Evolutionary conservation across 2,797 vertebrate species (phyloP), one percentile per base, ranked within the genome.

Genomic region (Neoniphon sammara): DNA sequence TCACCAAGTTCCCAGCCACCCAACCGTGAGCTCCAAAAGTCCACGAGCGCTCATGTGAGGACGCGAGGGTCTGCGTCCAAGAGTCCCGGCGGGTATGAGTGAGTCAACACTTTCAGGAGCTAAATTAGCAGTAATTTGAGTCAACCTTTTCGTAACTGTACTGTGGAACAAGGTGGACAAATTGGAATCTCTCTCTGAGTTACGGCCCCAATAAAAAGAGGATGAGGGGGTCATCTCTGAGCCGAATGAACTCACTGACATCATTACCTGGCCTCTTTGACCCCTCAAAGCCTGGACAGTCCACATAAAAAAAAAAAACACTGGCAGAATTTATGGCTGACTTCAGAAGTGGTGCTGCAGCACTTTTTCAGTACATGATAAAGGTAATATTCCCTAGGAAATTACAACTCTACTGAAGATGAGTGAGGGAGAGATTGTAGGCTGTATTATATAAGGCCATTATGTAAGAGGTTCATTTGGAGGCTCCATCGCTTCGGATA

Each of bases 51-150:
- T 65, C 63, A 49, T 77, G 77, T 77, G 42, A 71, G 66, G 52
- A 72, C 50, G 50, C 20, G 47, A 11, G 17, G 62, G n/a, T 5
- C 18, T 1, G 23, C 65, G 50, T 66, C 68, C 7, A 4, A 63
- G 62, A 57, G 66, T 58, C 63, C 62, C 65, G 1, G 46, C 81
- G 80, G 65, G 69, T 8, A 56, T 62, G 27, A 0, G 25, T 80
- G 83, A 80, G 60, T 86, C 72, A 82, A 80, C 60, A 57, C 66
- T 77, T 83, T 83, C 69, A 77, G 55, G 55, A 70, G 59, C 60
- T 31, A 73, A 66, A 82, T 77, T 27, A 49, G 15, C 52, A 59
- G 3, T 17, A 49, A 64, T 77, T 68, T 42, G 27, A 85, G 50
- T 68, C 57, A 72, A 68, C 46, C 21, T 66, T 81, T 70, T 11